Evolutionary conservation across 2,888 invertebrate species (phyloP).

Genomic region (Caenorhabditis panamensis): DNA sequence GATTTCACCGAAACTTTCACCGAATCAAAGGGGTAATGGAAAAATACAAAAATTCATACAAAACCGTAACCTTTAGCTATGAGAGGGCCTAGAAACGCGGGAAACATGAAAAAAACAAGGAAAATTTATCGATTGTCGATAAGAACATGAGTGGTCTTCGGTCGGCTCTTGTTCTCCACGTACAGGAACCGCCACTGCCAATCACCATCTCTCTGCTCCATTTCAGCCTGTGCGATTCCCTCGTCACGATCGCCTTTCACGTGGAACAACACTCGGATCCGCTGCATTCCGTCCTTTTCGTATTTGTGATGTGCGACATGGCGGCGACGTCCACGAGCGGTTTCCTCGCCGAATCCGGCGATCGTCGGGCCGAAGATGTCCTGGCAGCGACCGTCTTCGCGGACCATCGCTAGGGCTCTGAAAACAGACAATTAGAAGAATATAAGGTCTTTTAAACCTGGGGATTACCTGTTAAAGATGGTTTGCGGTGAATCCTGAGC

Average conservation of each 20-base stretch:
- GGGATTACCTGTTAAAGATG: constrained; percentile 75
- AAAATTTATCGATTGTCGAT: constrained; percentile 76
- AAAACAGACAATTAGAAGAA: constrained; percentile 2
- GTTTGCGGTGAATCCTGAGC: constrained; percentile 75
- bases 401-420: constrained; percentile 71
- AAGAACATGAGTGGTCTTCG: constrained; percentile 72
- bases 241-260: constrained; percentile 75
- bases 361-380: constrained; percentile 76
- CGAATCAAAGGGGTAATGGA: background rate
- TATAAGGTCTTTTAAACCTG: background rate
- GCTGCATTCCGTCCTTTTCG: constrained; percentile 76
- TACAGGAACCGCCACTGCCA: constrained; percentile 74
- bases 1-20: background rate
- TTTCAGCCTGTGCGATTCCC: constrained; percentile 77
- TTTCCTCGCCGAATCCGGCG: constrained; percentile 73
- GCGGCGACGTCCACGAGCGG: constrained; percentile 70
- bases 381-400: constrained; percentile 73
- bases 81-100: constrained; percentile 4
- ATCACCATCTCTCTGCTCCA: constrained; percentile 75
- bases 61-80: constrained; percentile 2
- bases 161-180: constrained; percentile 72
- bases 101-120: constrained; percentile 4
- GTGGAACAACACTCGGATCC: constrained; percentile 78
- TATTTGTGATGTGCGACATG: constrained; percentile 75
- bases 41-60: background rate